phyloP scores from a whole-genome alignment of 2,113 vertebrate species.

The Cottus gobio region DNA sequence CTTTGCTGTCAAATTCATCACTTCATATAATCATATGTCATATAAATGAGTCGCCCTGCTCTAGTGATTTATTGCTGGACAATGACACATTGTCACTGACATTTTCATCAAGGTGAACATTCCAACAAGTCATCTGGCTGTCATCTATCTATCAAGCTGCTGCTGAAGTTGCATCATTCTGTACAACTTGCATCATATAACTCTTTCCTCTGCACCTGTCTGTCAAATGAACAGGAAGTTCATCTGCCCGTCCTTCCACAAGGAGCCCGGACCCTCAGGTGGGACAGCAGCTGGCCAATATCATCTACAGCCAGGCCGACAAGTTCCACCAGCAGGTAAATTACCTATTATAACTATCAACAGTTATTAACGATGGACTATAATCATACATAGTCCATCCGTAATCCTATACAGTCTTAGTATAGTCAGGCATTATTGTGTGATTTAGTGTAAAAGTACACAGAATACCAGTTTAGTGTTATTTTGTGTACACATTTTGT shows the following conservation, averaged over 20 bases:
- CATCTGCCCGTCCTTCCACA: constrained; percentile 19
- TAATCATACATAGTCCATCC: neutral
- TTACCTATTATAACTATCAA: neutral
- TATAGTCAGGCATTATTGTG: neutral
- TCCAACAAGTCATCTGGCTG: neutral
- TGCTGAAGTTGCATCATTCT: neutral
- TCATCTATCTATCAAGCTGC: neutral
- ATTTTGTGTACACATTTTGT: too few species aligned
- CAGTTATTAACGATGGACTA: neutral
- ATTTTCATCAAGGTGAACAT: neutral
- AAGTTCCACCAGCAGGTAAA: constrained; percentile 85
- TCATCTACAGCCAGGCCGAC: constrained; percentile 76
- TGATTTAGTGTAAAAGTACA: neutral
- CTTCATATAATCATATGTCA: neutral
- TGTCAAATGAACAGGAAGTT: constrained; percentile 45
- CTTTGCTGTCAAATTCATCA: neutral
- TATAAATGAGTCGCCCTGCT: neutral
- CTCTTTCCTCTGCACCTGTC: neutral
- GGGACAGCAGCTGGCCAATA: constrained; percentile 56
- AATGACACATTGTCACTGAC: neutral
- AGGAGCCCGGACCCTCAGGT: constrained; percentile 9
- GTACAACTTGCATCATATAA: neutral
- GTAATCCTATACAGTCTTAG: neutral
- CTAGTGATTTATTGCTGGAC: neutral
- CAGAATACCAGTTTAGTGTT: neutral